A percentile compares a stretch with the other conserved stretches of the same genome.
Conservation (phyloP, 2,113 vertebrate species). For the Diadophis punctatus region DNA sequence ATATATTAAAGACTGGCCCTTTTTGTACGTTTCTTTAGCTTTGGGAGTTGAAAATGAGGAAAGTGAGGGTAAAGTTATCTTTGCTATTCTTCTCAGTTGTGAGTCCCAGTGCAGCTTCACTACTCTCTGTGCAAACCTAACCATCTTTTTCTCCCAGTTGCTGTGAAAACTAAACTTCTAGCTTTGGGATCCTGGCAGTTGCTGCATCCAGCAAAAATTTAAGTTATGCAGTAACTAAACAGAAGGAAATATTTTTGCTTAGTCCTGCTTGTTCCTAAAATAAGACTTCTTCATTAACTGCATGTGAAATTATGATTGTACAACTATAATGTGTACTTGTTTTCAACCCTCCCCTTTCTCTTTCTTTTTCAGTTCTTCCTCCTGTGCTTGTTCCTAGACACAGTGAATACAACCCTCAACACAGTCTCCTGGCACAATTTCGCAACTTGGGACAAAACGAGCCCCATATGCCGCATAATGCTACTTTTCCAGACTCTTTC, state of each 20-base stretch:
- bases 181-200: not conserved
- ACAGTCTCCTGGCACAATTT: conserved; percentile 95
- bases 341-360: conserved; percentile 9
- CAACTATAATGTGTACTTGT: not conserved
- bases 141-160: not conserved
- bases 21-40: not conserved
- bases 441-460: conserved; percentile 91
- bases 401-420: conserved; percentile 98
- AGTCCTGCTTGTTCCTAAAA: conserved; percentile 18
- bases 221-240: conserved; percentile 14
- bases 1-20: not conserved
- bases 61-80: not conserved
- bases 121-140: not conserved
- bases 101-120: not conserved
- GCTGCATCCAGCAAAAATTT: accelerated
- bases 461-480: conserved; percentile 96
- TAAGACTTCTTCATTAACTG: conserved; percentile 12
- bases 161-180: conserved; percentile 15
- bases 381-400: conserved; percentile 96
- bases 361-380: conserved; percentile 80
- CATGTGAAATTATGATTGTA: not conserved
- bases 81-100: not conserved
- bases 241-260: conserved; percentile 31
- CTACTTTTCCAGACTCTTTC: conserved; percentile 92
- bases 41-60: not conserved